A percentile compares a stretch with the other conserved stretches of the same genome.
These are phyloP conservation scores for Mesorhabditis sp. DNA, from an alignment of 2,888 invertebrate species.

Conservation along the genomic window DNA sequence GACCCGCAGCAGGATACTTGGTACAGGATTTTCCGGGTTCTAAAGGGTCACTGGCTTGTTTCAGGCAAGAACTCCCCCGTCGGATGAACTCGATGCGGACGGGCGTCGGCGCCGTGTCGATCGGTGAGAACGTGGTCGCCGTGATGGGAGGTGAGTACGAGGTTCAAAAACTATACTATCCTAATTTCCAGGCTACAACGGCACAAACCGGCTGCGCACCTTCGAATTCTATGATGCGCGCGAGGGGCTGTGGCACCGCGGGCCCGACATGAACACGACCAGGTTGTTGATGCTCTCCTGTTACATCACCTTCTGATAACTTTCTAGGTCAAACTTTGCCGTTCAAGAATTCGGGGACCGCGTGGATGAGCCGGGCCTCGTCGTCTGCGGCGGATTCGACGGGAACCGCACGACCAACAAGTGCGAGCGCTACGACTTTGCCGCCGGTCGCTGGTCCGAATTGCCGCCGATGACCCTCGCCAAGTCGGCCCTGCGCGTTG, in stretches of 20 bases:
- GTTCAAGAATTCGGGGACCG: background rate
- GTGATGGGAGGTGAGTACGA: background rate
- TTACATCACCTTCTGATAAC: too few species aligned
- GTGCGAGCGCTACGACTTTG: slow-evolving; percentile 5
- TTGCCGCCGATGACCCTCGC: background rate
- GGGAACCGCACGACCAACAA: background rate
- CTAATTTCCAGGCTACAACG: background rate
- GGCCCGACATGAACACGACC: background rate
- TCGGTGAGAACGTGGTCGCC: slow-evolving; percentile 1
- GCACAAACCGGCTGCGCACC: background rate
- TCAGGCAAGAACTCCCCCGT: background rate
- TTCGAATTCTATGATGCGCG: slow-evolving; percentile 3
- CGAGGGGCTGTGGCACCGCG: background rate
- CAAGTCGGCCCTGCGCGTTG: background rate
- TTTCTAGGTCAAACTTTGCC: background rate
- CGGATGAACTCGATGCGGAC: background rate
- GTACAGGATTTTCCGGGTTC: background rate
- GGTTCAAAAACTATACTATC: background rate
- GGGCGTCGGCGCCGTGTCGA: slow-evolving; percentile 3
- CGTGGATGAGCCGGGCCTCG: background rate
- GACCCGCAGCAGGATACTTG: background rate
- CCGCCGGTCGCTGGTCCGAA: background rate
- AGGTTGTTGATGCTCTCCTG: too few species aligned
- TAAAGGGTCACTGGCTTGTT: background rate
- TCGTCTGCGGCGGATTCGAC: slow-evolving; percentile 4